Evolutionary conservation across 1,140 invertebrate species (phyloP).

Genomic region (Ectropis grisescens): DNA sequence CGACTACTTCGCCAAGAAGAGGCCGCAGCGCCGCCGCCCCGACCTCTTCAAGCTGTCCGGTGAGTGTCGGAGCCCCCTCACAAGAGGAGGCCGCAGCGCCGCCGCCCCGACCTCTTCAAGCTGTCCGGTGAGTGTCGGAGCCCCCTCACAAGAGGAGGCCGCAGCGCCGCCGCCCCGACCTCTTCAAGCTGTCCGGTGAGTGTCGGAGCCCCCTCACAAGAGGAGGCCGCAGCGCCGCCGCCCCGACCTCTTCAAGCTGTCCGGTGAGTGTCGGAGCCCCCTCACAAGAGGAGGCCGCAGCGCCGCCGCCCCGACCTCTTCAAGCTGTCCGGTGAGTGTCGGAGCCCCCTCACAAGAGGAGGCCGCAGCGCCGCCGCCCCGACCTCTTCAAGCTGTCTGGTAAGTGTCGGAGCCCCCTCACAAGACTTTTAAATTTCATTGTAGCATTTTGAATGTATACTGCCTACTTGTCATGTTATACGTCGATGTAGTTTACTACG

Average conservation of each 20-base stretch:
- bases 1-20: constrained; percentile 47
- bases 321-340: not conserved
- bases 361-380: too few relatives aligned
- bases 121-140: not conserved
- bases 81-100: not conserved
- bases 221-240: constrained; percentile 29
- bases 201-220: constrained; percentile 11
- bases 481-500: too few relatives aligned
- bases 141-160: constrained; percentile 21
- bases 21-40: constrained; percentile 25
- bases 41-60: constrained; percentile 39
- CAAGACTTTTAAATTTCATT: too few relatives aligned
- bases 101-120: not conserved
- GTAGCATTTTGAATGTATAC: too few relatives aligned
- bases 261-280: constrained; percentile 11
- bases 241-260: constrained; percentile 34
- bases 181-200: not conserved
- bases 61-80: constrained; percentile 1
- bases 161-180: constrained; percentile 25
- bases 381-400: too few relatives aligned
- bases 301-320: not conserved
- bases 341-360: too few relatives aligned
- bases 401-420: too few relatives aligned
- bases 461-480: too few relatives aligned
- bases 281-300: not conserved